Percentiles rank a stretch among this genome's conserved stretches.
These are phyloP conservation scores for Psittacula derbiana DNA, from an alignment of 2,797 vertebrate species.

Conservation along the genomic window DNA sequence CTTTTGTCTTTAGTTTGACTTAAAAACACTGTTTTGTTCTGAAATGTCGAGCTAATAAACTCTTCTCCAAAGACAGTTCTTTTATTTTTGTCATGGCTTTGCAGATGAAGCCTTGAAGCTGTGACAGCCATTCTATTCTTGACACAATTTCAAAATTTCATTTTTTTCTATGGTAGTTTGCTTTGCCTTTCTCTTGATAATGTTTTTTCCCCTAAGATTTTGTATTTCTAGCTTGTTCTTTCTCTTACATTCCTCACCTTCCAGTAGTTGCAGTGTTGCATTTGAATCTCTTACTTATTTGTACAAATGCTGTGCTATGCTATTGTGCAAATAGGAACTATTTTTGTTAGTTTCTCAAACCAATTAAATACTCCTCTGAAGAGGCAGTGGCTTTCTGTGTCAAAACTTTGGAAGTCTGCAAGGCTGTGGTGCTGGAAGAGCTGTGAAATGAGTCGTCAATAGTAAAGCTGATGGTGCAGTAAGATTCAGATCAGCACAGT, in stretches of 20 bases:
- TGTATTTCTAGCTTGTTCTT: not conserved
- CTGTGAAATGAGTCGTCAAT: not conserved
- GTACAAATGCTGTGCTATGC: not conserved
- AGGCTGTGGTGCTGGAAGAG: not conserved
- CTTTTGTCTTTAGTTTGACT: conserved; percentile 29
- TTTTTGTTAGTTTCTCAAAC: not conserved
- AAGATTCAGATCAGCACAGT: not conserved
- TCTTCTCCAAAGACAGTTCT: not conserved
- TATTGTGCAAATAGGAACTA: not conserved
- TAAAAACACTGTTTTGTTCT: conserved; percentile 21
- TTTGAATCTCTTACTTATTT: not conserved
- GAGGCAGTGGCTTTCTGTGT: not conserved
- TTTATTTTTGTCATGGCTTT: conserved; percentile 4
- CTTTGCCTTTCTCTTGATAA: not conserved
- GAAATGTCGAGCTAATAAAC: conserved; percentile 37
- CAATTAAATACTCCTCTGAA: not conserved
- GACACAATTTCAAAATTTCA: not conserved
- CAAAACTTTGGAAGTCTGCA: not conserved
- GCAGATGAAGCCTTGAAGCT: not conserved
- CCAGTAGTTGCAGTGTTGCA: not conserved
- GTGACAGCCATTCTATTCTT: not conserved
- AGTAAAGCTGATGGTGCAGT: not conserved
- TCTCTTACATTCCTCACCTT: not conserved
- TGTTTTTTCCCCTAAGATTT: not conserved
- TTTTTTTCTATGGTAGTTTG: not conserved